A percentile compares a stretch with the other conserved stretches of the same genome.
Conservation (phyloP, 2,797 vertebrate genomes). For the Gymnothorax javanicus region DNA sequence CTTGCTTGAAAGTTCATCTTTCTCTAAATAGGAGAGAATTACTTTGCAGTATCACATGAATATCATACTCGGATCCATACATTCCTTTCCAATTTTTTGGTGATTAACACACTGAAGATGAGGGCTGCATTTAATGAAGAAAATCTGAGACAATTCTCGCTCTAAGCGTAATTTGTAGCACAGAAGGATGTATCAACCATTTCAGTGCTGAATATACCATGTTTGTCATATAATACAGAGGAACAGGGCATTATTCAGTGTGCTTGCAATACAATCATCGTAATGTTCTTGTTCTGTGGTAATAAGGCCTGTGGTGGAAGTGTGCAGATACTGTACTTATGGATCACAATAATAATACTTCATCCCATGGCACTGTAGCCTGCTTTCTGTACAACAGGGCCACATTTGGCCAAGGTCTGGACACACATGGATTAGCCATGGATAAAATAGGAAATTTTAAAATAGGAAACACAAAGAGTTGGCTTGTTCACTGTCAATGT, state of each 20-base stretch:
- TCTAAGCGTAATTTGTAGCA: not conserved
- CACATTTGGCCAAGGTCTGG: not conserved
- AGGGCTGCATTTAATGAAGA: not conserved
- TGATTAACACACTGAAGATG: too few species aligned
- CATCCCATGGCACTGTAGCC: not conserved
- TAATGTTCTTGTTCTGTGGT: not conserved
- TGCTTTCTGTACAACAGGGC: not conserved
- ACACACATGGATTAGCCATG: conserved; percentile 18
- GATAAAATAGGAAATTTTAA: not conserved
- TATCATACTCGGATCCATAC: too few species aligned
- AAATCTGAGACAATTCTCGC: not conserved
- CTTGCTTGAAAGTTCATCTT: too few species aligned
- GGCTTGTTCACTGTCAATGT: conserved; percentile 16
- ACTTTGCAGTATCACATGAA: too few species aligned
- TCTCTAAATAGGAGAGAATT: too few species aligned
- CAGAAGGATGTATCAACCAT: not conserved
- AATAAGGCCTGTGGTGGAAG: conserved; percentile 11
- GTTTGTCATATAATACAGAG: not conserved
- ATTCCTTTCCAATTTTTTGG: too few species aligned
- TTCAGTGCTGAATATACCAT: not conserved
- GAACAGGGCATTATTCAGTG: conserved; percentile 14
- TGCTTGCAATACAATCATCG: conserved; percentile 16
- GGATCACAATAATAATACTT: not conserved
- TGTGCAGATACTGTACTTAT: conserved; percentile 1
- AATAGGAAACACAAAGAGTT: not conserved